phyloP scores from a whole-genome alignment of 2,797 vertebrate genomes.

The Smutsia gigantea region DNA sequence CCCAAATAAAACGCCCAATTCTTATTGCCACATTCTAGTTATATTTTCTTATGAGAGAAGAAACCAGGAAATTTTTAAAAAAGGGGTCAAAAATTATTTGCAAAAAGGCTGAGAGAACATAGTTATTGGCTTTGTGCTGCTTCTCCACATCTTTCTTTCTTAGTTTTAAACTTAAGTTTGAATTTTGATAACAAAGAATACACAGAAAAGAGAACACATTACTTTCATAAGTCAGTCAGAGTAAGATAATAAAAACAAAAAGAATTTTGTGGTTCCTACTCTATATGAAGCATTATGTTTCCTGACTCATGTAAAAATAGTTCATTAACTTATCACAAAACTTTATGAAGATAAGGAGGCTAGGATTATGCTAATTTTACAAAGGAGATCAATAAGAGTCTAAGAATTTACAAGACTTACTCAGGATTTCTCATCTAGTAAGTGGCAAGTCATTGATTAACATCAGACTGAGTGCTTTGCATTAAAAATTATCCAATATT shows the following conservation, averaged over 20 bases:
- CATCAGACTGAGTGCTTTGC: not conserved
- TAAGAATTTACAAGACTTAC: not conserved
- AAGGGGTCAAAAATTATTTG: not conserved
- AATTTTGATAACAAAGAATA: not conserved
- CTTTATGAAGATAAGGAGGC: not conserved
- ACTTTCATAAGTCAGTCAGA: not conserved
- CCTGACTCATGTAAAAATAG: not conserved
- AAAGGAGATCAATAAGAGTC: not conserved
- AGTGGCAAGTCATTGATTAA: not conserved
- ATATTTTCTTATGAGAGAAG: not conserved
- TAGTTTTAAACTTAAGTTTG: not conserved
- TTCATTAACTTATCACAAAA: constrained; percentile 19
- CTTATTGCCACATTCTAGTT: not conserved
- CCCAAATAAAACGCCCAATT: not conserved
- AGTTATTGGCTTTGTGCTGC: not conserved
- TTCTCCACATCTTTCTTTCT: not conserved
- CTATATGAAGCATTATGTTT: not conserved
- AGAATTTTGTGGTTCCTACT: not conserved
- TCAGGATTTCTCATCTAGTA: not conserved
- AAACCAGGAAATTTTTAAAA: not conserved
- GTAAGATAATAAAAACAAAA: not conserved
- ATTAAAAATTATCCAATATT: not conserved
- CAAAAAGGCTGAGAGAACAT: not conserved
- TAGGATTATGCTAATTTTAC: not conserved
- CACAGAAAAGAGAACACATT: not conserved